Percentiles rank a stretch among this genome's conserved stretches.
Conservation (phyloP, 2,888 invertebrate species). For the Emmelina monodactyla region DNA sequence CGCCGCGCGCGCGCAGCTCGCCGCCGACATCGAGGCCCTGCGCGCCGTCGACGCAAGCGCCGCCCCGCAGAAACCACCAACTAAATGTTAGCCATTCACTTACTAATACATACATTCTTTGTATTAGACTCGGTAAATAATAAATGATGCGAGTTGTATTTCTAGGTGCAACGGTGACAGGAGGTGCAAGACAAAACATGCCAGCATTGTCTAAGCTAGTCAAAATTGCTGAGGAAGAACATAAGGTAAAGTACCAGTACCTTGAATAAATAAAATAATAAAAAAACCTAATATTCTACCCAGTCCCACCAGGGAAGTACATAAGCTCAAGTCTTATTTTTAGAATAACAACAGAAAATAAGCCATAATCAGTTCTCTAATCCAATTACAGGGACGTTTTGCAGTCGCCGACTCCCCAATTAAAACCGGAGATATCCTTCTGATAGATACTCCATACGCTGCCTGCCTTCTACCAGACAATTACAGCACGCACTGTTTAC, state of each 20-base stretch:
- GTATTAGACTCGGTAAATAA: no score
- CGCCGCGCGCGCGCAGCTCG: constrained; percentile 36
- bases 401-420: constrained; percentile 70
- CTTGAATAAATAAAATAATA: neutral
- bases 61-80: constrained; percentile 1
- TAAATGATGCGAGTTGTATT: constrained; percentile 7
- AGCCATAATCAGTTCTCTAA: no score
- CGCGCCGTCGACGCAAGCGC: constrained; percentile 24
- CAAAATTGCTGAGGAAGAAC: constrained; percentile 65
- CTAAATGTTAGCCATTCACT: no score
- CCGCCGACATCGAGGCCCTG: constrained; percentile 41
- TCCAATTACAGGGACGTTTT: constrained; percentile 72
- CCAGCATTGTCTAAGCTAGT: constrained; percentile 68
- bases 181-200: constrained; percentile 59
- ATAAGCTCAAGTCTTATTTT: neutral
- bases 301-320: no score
- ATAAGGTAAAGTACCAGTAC: constrained; percentile 37
- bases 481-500: constrained; percentile 81
- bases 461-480: constrained; percentile 76
- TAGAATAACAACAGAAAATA: no score
- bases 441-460: constrained; percentile 76
- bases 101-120: no score
- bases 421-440: constrained; percentile 74
- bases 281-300: no score
- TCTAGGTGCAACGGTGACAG: constrained; percentile 40